Evolutionary conservation across 2,113 vertebrate species (phyloP).

Genomic region (Oryctolagus cuniculus): DNA sequence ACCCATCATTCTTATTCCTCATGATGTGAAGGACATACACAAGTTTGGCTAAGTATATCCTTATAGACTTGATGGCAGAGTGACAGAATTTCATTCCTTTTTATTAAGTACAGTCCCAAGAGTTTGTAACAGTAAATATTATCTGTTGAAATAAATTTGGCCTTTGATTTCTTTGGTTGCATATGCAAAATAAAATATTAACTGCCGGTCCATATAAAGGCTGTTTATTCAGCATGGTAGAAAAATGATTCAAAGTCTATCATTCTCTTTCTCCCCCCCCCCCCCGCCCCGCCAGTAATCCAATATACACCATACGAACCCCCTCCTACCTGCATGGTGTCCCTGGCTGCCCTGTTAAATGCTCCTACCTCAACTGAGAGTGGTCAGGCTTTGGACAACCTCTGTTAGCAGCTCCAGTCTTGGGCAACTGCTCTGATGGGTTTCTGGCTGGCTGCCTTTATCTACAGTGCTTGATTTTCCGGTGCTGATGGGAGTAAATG

Average conservation of each 20-base stretch:
- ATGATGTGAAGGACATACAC: neutral
- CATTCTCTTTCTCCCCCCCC: neutral
- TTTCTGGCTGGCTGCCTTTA: constrained; percentile 2
- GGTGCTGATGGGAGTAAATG: constrained; percentile 6
- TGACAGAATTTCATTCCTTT: constrained; percentile 27
- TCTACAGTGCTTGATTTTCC: neutral
- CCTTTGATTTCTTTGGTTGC: neutral
- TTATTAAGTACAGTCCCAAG: constrained; percentile 13
- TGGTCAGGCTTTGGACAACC: neutral
- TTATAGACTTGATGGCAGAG: neutral
- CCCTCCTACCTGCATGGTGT: too few species aligned
- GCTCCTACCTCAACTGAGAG: neutral
- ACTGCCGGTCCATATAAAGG: neutral
- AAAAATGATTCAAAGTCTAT: constrained; percentile 17
- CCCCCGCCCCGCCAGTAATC: neutral
- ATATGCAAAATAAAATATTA: constrained; percentile 9
- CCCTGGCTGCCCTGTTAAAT: neutral
- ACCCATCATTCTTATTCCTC: neutral
- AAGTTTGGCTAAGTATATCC: constrained; percentile 14
- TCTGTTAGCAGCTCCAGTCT: neutral
- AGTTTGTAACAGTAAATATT: constrained; percentile 5
- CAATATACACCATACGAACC: neutral
- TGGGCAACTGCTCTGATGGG: neutral
- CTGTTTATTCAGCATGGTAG: neutral
- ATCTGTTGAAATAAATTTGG: constrained; percentile 18